These are phyloP conservation scores for Metacarcinus magister DNA, from an alignment of 2,888 invertebrate species.

Conservation along the genomic window DNA sequence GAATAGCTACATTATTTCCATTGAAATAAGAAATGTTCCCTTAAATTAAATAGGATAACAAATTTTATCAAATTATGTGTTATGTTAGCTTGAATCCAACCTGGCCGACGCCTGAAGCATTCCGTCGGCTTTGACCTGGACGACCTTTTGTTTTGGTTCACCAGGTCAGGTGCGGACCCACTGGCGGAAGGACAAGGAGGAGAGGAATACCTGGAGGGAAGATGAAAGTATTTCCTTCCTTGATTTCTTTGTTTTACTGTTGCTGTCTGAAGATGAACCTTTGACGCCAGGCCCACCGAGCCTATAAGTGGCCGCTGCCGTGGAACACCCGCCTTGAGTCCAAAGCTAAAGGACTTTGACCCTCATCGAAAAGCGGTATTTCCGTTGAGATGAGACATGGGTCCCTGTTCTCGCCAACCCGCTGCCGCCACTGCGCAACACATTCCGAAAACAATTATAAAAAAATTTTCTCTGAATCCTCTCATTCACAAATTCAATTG, in stretches of 20 bases:
- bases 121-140: constrained; percentile 44
- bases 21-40: not conserved
- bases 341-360: not conserved
- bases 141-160: constrained; percentile 44
- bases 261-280: not conserved
- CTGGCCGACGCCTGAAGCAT: not conserved
- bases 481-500: constrained; percentile 37
- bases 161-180: not conserved
- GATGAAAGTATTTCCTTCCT: not conserved
- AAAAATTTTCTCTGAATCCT: constrained; percentile 3
- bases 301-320: not conserved
- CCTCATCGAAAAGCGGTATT: not conserved
- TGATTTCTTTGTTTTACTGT: not conserved
- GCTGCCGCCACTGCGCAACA: constrained; percentile 8
- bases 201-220: not conserved
- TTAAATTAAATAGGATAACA: not conserved
- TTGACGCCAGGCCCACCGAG: not conserved
- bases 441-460: not conserved
- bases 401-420: not conserved
- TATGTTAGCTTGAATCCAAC: not conserved
- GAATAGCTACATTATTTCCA: not conserved
- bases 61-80: not conserved
- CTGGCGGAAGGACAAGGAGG: not conserved
- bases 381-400: not conserved
- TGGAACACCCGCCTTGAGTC: not conserved